Base-by-base conservation (phyloP, 2,113 vertebrate genomes). In the Engraulis encrasicolus region DNA sequence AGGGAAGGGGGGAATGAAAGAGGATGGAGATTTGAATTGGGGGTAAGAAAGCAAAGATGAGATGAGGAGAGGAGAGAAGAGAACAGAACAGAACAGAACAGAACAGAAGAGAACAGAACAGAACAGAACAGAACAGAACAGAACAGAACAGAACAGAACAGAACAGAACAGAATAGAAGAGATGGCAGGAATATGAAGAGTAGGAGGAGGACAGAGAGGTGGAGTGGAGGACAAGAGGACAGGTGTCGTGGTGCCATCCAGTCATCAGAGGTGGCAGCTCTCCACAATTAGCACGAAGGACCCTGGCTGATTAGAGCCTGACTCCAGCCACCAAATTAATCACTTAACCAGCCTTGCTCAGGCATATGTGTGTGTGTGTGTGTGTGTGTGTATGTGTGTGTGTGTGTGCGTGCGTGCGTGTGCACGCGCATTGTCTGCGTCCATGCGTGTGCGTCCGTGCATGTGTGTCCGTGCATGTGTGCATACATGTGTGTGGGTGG, bases 321-420 rank as follows among this genome's bases (percentile, higher is more conserved):
- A 66, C n/a, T 66, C n/a, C 58, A 31, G 54, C 6, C n/a, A 23
- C 54, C 23, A 31, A 66, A 66, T 66, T 66, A 66, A 66, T 61
- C 23, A 66, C 88, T 88, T 2, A 0, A 78, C 85, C 87, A 87
- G 86, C 88, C 80, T 87, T 82, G 81, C 90, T 91, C 92, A 92
- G 93, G 90, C 91, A 89, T 89, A 87, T 90, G 81, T 90, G 87
- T 88, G 89, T 88, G 85, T 88, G 88, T 85, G 52, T 6, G 52
- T 20, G 52, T n/a, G 50, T n/a, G 18, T 58, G 52, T n/a, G 52
- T 52, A 19, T 52, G 52, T n/a, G 52, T 58, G 17, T 2, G 19
- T 58, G 52, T 58, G 18, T n/a, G 19, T n/a, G 88, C 86, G 93
- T 88, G 89, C 92, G 91, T 92, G 92, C 93, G 92, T 92, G 86